These are phyloP conservation scores for Corythaixoides concolor DNA, from an alignment of 2,113 vertebrate species.

Conservation along the genomic window DNA sequence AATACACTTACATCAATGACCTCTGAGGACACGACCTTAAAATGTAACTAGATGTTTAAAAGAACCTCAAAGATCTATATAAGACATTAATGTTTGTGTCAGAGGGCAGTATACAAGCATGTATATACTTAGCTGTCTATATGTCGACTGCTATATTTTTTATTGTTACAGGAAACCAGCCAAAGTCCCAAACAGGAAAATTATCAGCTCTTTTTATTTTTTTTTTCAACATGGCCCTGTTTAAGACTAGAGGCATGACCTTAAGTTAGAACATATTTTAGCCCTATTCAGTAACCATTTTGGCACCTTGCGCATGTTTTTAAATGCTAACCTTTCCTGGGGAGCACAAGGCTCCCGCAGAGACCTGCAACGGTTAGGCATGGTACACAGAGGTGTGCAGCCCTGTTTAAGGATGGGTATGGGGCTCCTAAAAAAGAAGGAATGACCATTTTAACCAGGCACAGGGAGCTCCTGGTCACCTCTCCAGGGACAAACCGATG, in stretches of 20 bases:
- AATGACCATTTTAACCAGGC: slow-evolving; percentile 51
- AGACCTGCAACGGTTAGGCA: slow-evolving; percentile 1
- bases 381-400: neutral
- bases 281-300: slow-evolving; percentile 48
- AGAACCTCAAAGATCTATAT: slow-evolving; percentile 63
- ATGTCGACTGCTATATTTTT: slow-evolving; percentile 58
- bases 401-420: slow-evolving; percentile 65
- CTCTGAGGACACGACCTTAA: slow-evolving; percentile 69
- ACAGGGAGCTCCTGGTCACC: slow-evolving; percentile 70
- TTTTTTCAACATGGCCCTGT: neutral
- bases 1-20: slow-evolving; percentile 65
- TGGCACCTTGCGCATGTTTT: slow-evolving; percentile 10
- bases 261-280: slow-evolving; percentile 47
- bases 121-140: slow-evolving; percentile 67
- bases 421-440: slow-evolving; percentile 27
- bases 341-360: slow-evolving; percentile 16
- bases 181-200: slow-evolving; percentile 71
- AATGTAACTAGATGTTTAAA: slow-evolving; percentile 69
- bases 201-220: neutral
- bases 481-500: slow-evolving; percentile 86
- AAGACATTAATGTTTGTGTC: slow-evolving; percentile 70
- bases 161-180: slow-evolving; percentile 67
- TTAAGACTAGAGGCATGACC: slow-evolving; percentile 37
- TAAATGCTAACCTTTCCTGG: neutral
- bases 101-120: slow-evolving; percentile 45